These are phyloP conservation scores for Caenorhabditis elegans DNA, from an alignment of 1,140 invertebrate species.

Conservation along the genomic window DNA sequence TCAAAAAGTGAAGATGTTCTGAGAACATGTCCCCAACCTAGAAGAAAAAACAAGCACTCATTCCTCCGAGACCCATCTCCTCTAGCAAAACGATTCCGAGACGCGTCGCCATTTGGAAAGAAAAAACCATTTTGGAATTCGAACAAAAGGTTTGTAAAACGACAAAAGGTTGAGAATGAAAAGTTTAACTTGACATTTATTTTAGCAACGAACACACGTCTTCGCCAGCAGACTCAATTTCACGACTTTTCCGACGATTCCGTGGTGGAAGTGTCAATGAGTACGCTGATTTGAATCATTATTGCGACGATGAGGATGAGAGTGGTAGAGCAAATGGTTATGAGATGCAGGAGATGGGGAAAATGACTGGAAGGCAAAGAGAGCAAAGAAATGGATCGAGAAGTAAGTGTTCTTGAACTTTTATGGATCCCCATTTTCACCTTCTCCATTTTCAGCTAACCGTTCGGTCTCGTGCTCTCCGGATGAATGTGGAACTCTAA, in stretches of 20 bases:
- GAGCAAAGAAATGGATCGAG: neutral
- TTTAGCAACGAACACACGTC: conserved; percentile 7
- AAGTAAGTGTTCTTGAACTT: neutral
- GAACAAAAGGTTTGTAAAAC: neutral
- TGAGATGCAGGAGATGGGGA: neutral
- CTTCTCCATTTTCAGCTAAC: neutral
- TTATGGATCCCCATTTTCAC: too few species aligned
- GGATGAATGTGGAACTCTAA: neutral
- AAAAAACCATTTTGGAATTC: conserved; percentile 25
- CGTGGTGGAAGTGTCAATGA: neutral
- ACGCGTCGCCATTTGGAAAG: conserved; percentile 21
- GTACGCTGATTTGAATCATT: conserved; percentile 5
- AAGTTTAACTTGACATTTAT: neutral
- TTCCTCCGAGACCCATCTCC: conserved; percentile 4
- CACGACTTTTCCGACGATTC: neutral
- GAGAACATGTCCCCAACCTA: neutral
- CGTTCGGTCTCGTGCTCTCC: neutral
- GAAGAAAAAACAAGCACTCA: conserved; percentile 8
- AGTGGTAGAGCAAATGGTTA: too few species aligned
- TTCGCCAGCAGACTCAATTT: neutral
- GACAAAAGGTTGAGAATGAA: too few species aligned
- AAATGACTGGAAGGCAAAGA: neutral
- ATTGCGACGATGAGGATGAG: neutral
- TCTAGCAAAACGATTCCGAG: neutral
- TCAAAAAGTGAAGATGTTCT: neutral